Percentiles rank a stretch among this genome's conserved stretches.
Conservation (phyloP, 2,888 invertebrate species). For the Macrophya alboannulata region DNA sequence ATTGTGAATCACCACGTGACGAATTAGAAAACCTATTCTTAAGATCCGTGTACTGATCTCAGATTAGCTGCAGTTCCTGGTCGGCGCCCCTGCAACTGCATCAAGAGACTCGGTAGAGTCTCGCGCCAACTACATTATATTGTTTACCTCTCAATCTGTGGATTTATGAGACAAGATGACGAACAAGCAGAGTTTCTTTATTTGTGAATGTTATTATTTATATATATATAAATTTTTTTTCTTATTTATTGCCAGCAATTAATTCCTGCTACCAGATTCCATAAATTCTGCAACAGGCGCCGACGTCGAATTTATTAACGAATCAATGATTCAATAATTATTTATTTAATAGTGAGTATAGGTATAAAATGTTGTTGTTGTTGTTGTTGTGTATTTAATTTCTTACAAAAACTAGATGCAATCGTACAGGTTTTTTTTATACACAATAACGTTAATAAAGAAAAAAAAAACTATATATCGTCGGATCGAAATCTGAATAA, state of each 20-base stretch:
- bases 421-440: neutral
- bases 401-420: neutral
- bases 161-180: constrained; percentile 27
- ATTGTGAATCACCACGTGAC: constrained; percentile 53
- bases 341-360: neutral
- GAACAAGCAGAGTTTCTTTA: neutral
- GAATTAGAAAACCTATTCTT: constrained; percentile 20
- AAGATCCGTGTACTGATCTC: constrained; percentile 36
- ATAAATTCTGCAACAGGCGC: neutral
- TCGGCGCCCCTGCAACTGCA: constrained; percentile 14
- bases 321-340: constrained; percentile 24
- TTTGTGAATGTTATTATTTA: neutral
- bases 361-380: neutral
- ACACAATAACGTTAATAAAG: no score
- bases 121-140: no score
- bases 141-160: neutral
- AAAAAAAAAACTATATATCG: neutral
- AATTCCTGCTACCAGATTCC: neutral
- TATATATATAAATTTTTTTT: neutral
- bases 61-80: constrained; percentile 47
- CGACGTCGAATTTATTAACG: neutral
- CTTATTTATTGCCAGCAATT: neutral
- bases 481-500: neutral
- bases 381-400: neutral
- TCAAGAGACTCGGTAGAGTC: no score